Evolutionary conservation across 1,140 invertebrate species (phyloP).

Genomic region (Drosophila baimaii): DNA sequence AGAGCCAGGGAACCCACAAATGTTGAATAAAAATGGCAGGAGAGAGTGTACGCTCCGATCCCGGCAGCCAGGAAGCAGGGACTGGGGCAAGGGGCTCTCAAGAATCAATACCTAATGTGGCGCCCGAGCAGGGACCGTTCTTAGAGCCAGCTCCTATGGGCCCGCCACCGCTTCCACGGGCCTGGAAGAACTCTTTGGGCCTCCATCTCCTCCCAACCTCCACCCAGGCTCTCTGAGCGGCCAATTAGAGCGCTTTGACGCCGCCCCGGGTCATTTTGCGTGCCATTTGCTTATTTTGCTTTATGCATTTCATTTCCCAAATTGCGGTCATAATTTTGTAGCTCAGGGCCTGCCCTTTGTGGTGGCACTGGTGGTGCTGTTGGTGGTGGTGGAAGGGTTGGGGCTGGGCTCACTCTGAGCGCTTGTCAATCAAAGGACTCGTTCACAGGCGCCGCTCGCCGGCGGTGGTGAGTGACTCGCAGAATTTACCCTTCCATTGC

Average conservation of each 20-base stretch:
- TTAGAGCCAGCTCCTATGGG: too few species aligned
- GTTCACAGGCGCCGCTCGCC: not conserved
- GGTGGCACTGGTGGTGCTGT: constrained; percentile 10
- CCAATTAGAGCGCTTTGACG: constrained; percentile 56
- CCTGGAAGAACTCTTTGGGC: not conserved
- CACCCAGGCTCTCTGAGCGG: constrained; percentile 8
- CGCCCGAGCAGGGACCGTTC: too few species aligned
- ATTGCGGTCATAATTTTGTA: constrained; percentile 55
- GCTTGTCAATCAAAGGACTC: constrained; percentile 13
- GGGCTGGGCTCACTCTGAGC: not conserved
- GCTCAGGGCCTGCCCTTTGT: constrained; percentile 33
- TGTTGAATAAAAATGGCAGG: not conserved
- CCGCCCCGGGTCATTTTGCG: constrained; percentile 53
- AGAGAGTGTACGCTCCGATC: not conserved
- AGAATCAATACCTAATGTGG: not conserved
- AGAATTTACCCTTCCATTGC: not conserved
- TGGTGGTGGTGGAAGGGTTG: constrained; percentile 1
- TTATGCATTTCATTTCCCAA: constrained; percentile 56
- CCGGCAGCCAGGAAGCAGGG: not conserved
- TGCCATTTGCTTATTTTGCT: constrained; percentile 56
- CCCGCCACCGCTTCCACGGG: too few species aligned
- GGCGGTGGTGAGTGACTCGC: constrained; percentile 1
- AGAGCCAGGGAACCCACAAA: not conserved
- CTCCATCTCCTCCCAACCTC: not conserved
- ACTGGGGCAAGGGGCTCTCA: not conserved